Percentiles rank a stretch among this genome's conserved stretches.
Conservation (phyloP, 1,140 invertebrate genomes). For the Drosophila kepulauana region DNA sequence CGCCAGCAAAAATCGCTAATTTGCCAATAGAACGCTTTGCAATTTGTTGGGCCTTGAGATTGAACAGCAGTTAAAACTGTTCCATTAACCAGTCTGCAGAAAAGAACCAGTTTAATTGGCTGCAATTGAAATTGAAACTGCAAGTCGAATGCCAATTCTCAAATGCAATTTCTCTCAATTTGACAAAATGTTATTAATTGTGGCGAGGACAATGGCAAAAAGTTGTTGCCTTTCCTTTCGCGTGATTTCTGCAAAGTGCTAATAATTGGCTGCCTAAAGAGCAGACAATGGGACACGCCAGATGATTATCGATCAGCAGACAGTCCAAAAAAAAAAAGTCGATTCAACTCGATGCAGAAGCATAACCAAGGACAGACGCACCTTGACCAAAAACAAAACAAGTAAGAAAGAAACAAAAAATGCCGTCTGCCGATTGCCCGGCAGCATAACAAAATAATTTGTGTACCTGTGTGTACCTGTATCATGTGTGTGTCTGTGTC, state of each 20-base stretch:
- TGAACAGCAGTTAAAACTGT: conserved; percentile 45
- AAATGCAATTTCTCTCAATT: conserved; percentile 68
- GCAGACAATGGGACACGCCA: conserved; percentile 67
- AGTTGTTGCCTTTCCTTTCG: conserved; percentile 8
- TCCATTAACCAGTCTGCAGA: conserved; percentile 36
- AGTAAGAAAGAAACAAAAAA: conserved; percentile 14
- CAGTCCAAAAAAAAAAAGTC: background rate
- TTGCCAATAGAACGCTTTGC: conserved; percentile 49
- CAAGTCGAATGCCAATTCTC: conserved; percentile 2
- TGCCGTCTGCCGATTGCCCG: conserved; percentile 48
- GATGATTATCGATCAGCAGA: conserved; percentile 60
- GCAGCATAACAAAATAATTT: conserved; percentile 80
- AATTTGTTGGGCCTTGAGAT: conserved; percentile 62
- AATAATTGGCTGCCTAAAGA: conserved; percentile 69
- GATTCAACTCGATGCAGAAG: background rate
- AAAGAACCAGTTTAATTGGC: conserved; percentile 44
- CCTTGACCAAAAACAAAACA: conserved; percentile 33
- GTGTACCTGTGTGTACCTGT: conserved; percentile 76
- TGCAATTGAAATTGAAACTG: background rate
- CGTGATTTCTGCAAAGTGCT: conserved; percentile 70
- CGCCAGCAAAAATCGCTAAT: conserved; percentile 58
- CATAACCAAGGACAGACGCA: conserved; percentile 12
- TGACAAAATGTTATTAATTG: conserved; percentile 83
- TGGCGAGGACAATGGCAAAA: conserved; percentile 52
- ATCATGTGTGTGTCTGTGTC: conserved; percentile 10